A percentile compares a stretch with the other conserved stretches of the same genome.
Evolutionary conservation across 2,888 invertebrate species (phyloP).

Genomic region (Sicus ferrugineus): DNA sequence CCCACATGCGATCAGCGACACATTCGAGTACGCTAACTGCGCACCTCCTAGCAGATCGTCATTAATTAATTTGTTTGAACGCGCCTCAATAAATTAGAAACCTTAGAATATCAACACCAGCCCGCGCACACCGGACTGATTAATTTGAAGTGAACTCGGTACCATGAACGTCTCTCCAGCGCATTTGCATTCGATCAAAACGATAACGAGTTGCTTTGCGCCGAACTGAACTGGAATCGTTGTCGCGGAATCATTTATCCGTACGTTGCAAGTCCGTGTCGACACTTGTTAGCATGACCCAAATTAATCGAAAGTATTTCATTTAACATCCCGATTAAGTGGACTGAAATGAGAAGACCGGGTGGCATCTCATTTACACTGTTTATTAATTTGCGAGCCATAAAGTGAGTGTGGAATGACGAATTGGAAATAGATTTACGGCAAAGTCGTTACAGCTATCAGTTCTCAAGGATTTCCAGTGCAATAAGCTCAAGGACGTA

Average conservation of each 20-base stretch:
- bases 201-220: not conserved
- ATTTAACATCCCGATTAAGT: not conserved
- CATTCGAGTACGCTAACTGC: not conserved
- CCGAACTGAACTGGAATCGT: not conserved
- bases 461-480: constrained; percentile 4
- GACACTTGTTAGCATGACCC: constrained; percentile 21
- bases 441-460: no score
- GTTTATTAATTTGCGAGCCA: no score
- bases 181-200: not conserved
- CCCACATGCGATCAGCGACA: no score
- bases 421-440: no score
- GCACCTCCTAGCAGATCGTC: not conserved
- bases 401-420: no score
- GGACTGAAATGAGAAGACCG: not conserved
- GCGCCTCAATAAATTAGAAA: not conserved
- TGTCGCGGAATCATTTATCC: not conserved
- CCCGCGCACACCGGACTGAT: no score
- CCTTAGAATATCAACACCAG: no score
- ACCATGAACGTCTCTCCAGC: not conserved
- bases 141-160: not conserved
- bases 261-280: not conserved
- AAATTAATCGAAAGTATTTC: not conserved
- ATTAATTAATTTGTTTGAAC: not conserved
- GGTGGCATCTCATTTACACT: not conserved
- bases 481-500: not conserved